These are phyloP conservation scores for Drosophila nigromelanica DNA, from an alignment of 1,140 invertebrate species.

Conservation along the genomic window DNA sequence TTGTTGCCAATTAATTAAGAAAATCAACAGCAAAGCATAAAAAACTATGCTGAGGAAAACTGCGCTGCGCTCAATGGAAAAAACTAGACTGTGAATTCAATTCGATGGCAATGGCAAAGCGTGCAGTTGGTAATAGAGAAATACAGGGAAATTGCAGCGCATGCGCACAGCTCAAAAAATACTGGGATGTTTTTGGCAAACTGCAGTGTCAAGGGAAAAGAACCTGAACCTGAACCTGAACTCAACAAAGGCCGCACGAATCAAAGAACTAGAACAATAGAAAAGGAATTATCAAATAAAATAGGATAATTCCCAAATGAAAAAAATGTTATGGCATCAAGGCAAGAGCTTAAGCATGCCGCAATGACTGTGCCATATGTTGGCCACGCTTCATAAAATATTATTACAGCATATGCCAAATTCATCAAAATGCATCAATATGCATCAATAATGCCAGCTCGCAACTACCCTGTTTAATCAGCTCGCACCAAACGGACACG, in stretches of 20 bases:
- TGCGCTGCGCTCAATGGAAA: constrained; percentile 22
- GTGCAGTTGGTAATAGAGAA: background rate
- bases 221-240: too few species aligned
- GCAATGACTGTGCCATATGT: constrained; percentile 39
- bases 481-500: too few species aligned
- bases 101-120: background rate
- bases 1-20: constrained; percentile 48
- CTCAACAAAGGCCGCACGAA: too few species aligned
- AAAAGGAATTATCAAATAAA: constrained; percentile 5
- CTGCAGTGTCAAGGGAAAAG: constrained; percentile 71
- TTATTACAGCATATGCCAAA: constrained; percentile 54
- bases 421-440: constrained; percentile 23
- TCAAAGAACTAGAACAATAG: background rate
- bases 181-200: constrained; percentile 22
- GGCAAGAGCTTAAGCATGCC: constrained; percentile 9
- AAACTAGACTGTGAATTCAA: constrained; percentile 49
- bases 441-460: too few species aligned
- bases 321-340: constrained; percentile 11
- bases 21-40: constrained; percentile 10
- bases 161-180: constrained; percentile 37
- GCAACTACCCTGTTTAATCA: too few species aligned
- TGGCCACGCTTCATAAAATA: constrained; percentile 42
- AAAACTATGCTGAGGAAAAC: constrained; percentile 29
- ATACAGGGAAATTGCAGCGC: constrained; percentile 43
- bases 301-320: background rate